Evolutionary conservation across 2,113 vertebrate genomes (phyloP), one percentile per base, ranked within the genome.

Genomic region (Macrotus californicus): DNA sequence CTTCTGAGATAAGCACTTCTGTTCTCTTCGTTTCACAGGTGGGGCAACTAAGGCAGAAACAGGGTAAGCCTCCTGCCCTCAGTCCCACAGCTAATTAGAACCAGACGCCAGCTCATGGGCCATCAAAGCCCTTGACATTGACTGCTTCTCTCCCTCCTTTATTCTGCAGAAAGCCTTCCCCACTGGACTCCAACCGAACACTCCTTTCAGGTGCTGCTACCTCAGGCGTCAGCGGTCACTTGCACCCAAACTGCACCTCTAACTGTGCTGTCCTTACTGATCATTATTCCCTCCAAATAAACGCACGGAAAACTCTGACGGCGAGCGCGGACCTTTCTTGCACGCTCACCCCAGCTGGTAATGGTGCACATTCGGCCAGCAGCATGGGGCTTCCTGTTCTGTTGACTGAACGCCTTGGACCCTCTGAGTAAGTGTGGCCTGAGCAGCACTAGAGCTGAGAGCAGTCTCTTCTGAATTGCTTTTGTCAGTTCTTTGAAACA

Each of bases 401-500:
- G 5, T 26, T 48, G 87, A 39, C 19, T 21, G 29, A 16, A n/a
- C 0, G 31, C 46, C 92, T 82, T 24, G 24, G 31, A 31, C 52
- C 12, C 5, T 52, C 87, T 59, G 22, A 91, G 31, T 6, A 11
- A 75, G 7, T 1, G 14, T 6, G 70, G n/a, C 16, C 19, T 0
- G 2, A 26, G 72, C 46, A 50, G 41, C 46, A 22, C 6, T 13
- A 11, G 18, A 3, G 24, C 14, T 2, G 59, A 86, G 46, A 52
- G 46, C 59, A 59, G 19, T 24, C 48, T 36, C 80, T 77, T 85
- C 34, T 50, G 56, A 95, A 21, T 70, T 34, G 29, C 22, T 66
- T 89, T 75, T 70, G 72, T 85, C 46, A 54, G 9, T 50, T 79
- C 64, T 64, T 91, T 70, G 41, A 73, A 92, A 95, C 7, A 34